Base-by-base conservation (phyloP, 2,888 invertebrate genomes). In the Cephus pygmeus region DNA sequence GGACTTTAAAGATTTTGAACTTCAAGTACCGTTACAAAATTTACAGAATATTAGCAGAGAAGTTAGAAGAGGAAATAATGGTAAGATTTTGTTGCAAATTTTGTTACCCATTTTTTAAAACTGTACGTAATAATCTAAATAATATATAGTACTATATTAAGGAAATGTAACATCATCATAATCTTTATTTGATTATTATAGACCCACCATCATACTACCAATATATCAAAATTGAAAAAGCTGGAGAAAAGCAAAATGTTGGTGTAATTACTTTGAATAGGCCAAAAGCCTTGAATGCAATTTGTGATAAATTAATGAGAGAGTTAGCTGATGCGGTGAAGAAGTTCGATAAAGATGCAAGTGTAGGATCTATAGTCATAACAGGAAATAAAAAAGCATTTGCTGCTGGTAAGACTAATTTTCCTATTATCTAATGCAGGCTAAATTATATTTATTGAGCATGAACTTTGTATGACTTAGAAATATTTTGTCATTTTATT, bases 221-320 rank as follows among this genome's bases (percentile, higher is more conserved):
- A 90, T 95, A 94, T 90, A 95, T 98, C 81, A 94, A 96, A 87
- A 93, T 95, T 0, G 96, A 97, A 78, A 94, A 95, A 78, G 94
- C 94, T n/a, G 98, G 98, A n/a, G 93, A 94, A 80, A 96, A 97
- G 91, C 94, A 96, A 86, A 98, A 98, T 94, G 96, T 99, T 73
- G 98, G 96, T 0, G 90, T 98, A 1, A 96, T 99, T 85, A 96
- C 96, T 76, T 91, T 99, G 83, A 96, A 99, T 91, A 93, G 98
- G 3, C 98, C 98, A 4, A 98, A 98, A 92, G 97, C 98, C 0
- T 92, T 99, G 80, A 99, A 99, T 91, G 98, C 99, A 0, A 93
- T 99, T 0, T 98, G 97, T 93, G 95, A 96, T 90, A 96, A 95
- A 0, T 93, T 99, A 35, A 97, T 99, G 93, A 91, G 88, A 9